Evolutionary conservation across 1,140 invertebrate species (phyloP).

Genomic region (Plodia interpunctella): DNA sequence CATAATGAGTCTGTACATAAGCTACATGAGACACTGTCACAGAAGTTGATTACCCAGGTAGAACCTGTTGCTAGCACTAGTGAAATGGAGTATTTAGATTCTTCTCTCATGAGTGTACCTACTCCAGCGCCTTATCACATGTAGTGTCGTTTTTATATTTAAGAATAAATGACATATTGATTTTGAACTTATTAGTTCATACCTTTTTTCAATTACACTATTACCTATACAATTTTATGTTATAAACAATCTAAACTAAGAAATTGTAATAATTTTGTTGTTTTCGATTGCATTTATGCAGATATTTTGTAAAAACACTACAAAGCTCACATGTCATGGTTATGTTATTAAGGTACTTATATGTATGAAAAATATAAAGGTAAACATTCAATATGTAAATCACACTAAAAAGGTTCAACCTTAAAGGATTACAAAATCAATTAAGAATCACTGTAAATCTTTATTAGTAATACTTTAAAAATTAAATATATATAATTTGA

Average conservation of each 20-base stretch:
- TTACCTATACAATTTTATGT: no score
- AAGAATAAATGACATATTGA: not conserved
- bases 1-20: conserved; percentile 91
- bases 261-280: no score
- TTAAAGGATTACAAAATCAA: conserved; percentile 12
- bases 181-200: no score
- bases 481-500: conserved; percentile 23
- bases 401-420: no score
- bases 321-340: no score
- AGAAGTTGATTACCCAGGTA: conserved; percentile 86
- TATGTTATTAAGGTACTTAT: no score
- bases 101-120: conserved; percentile 90
- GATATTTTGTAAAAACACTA: no score
- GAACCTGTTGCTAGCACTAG: conserved; percentile 80
- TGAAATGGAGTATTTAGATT: conserved; percentile 87
- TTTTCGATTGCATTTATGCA: no score
- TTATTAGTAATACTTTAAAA: conserved; percentile 58
- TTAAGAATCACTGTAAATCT: conserved; percentile 48
- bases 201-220: no score
- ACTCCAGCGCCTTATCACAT: conserved; percentile 86
- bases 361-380: no score
- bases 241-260: no score
- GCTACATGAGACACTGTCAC: conserved; percentile 86
- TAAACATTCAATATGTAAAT: no score
- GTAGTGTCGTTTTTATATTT: conserved; percentile 27